Evolutionary conservation across 2,888 invertebrate species (phyloP), one percentile per base, ranked within the genome.

Genomic region (Spisula subtruncata): DNA sequence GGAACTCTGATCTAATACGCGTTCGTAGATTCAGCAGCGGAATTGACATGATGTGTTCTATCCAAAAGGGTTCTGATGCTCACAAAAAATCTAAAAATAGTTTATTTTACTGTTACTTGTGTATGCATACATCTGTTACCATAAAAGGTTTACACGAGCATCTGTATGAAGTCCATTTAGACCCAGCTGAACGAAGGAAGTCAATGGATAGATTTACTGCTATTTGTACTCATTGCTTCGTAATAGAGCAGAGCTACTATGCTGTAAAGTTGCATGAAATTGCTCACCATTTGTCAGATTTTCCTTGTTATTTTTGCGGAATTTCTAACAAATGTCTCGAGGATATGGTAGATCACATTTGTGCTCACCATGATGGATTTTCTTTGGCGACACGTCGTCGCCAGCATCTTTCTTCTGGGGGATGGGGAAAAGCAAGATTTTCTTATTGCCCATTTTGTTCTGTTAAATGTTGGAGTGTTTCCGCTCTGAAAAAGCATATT

Each of bases 261-360:
- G 12, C 29, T 6, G 32, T 75, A 1, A 75, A 18, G 54, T 16
- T 35, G n/a, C 85, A 85, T 85, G 85, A 85, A 25, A 0, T 85
- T 35, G 56, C 0, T 35, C 18, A 56, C 6, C 85, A 85, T 54
- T 79, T 85, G 56, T 56, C 79, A 35, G 80, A 85, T 25, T 85
- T 41, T 25, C 85, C 85, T 20, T 85, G 85, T 79, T 85, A 56
- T 71, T 85, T 85, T 48, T 85, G 85, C 80, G 85, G 85, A 0
- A 32, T 56, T 29, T 20, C 35, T 25, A n/a, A 18, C 20, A 56
- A 85, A 16, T 41, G 48, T 56, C 51, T 25, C 1, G 14, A 12
- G 0, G n/a, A 32, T 41, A 80, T 85, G 85, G 8, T 85, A 20
- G 29, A 29, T 35, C 85, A 85, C 35, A 35, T 85, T 41, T 35